Evolutionary conservation across 2,797 vertebrate species (phyloP).

Genomic region (Capromys pilorides): DNA sequence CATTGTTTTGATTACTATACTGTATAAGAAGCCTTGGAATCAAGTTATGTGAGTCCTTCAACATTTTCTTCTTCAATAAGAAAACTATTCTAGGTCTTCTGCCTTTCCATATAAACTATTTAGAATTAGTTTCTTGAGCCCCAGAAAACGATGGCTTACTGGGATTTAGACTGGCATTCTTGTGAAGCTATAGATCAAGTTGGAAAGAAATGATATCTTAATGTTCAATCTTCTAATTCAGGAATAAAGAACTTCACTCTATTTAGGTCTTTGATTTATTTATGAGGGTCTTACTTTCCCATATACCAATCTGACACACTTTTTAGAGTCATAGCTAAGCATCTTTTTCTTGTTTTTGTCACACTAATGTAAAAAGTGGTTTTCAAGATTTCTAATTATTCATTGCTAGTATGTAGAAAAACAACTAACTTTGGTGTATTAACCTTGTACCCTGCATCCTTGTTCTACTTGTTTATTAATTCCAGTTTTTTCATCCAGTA

Average conservation of each 20-base stretch:
- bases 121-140: slow-evolving; percentile 6
- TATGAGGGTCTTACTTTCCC: not conserved
- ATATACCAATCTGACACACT: not conserved
- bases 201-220: not conserved
- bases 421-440: not conserved
- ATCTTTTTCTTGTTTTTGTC: not conserved
- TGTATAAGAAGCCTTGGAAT: not conserved
- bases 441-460: not conserved
- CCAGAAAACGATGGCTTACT: not conserved
- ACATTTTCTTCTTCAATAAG: not conserved
- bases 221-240: not conserved
- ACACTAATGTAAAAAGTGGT: not conserved
- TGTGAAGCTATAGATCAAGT: not conserved
- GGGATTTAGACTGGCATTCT: not conserved
- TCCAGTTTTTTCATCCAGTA: not conserved
- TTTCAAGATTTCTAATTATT: not conserved
- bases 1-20: not conserved
- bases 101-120: slow-evolving; percentile 14
- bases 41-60: not conserved
- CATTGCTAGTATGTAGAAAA: not conserved
- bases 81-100: not conserved
- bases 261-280: not conserved
- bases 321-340: not conserved
- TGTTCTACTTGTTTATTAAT: not conserved
- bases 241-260: not conserved